These are phyloP conservation scores for Hipparchia semele DNA, from an alignment of 2,888 invertebrate species.

Conservation along the genomic window DNA sequence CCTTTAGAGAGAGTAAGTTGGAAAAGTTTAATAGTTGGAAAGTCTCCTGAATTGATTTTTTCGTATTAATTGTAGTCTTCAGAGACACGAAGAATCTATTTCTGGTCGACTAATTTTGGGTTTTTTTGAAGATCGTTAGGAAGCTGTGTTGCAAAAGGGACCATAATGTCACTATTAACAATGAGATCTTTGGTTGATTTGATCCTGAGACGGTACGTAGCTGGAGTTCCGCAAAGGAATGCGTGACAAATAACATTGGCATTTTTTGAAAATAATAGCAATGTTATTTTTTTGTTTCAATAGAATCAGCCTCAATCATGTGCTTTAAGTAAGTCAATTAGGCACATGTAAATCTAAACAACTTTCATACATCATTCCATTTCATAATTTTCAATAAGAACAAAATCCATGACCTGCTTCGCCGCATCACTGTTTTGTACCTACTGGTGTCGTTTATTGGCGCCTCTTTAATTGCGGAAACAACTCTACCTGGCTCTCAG, in stretches of 20 bases:
- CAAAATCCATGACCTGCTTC: neutral
- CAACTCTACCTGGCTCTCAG: constrained; percentile 39
- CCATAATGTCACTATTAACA: neutral
- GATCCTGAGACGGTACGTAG: too few relatives aligned
- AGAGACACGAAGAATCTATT: neutral
- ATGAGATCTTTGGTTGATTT: neutral
- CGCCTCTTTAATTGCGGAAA: constrained; percentile 71
- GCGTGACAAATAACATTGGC: too few relatives aligned
- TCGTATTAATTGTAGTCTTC: neutral
- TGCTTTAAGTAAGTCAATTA: too few relatives aligned
- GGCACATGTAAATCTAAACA: too few relatives aligned
- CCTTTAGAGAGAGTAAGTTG: constrained; percentile 51
- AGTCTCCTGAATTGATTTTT: neutral
- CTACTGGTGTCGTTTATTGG: constrained; percentile 37
- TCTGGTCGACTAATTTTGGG: neutral
- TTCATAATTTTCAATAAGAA: neutral
- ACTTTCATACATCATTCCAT: neutral
- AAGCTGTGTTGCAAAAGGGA: too few relatives aligned
- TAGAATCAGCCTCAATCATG: too few relatives aligned
- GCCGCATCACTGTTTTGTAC: neutral
- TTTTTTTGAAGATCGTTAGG: neutral
- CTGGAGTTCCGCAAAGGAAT: too few relatives aligned
- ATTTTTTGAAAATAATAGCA: too few relatives aligned
- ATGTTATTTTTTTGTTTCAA: too few relatives aligned
- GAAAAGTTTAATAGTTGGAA: neutral